Evolutionary conservation across 92 coral and sea anemone genomes (phyloP).

Genomic region (Paramuricea clavata): DNA sequence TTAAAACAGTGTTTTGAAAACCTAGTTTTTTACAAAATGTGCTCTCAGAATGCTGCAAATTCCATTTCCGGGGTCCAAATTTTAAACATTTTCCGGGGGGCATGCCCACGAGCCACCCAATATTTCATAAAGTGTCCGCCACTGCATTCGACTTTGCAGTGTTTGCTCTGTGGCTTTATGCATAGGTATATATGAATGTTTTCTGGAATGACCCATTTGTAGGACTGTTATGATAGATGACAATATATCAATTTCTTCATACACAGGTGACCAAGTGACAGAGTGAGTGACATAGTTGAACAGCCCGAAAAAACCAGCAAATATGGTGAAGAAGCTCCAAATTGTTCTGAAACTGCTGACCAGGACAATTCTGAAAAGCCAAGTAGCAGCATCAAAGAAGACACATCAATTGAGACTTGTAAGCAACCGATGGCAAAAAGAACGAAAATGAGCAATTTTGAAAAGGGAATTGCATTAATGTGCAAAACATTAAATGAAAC

Average conservation of each 20-base stretch:
- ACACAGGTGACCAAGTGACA: not conserved
- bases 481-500: conserved; percentile 40
- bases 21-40: too few species aligned
- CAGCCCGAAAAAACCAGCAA: not conserved
- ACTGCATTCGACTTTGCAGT: too few species aligned
- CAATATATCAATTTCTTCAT: not conserved
- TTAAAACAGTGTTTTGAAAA: too few species aligned
- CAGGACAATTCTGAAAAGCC: not conserved
- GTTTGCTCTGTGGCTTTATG: too few species aligned
- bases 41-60: too few species aligned
- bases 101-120: too few species aligned
- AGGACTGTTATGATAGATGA: not conserved
- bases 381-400: not conserved
- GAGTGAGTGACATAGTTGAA: not conserved
- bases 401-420: not conserved
- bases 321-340: not conserved
- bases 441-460: conserved; percentile 47
- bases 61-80: too few species aligned
- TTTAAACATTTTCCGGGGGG: too few species aligned
- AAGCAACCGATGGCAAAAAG: not conserved
- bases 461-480: conserved; percentile 44
- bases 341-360: not conserved
- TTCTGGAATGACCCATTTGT: too few species aligned
- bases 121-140: too few species aligned
- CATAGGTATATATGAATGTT: too few species aligned